Base-by-base conservation (phyloP, 1,140 invertebrate species). In the Heliconius nattereri region DNA sequence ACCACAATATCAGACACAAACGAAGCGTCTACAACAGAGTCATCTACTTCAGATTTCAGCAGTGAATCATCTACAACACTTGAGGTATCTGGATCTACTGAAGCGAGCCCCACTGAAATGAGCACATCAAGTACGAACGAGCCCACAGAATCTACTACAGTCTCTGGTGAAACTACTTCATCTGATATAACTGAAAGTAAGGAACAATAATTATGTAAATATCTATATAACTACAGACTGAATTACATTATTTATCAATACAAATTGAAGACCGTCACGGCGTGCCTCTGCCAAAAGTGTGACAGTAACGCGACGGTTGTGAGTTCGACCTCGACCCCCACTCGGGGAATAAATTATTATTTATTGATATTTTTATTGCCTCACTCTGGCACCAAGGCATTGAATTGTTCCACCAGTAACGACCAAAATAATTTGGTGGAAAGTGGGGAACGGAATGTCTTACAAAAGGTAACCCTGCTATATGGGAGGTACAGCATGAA, bases 81-180 rank as follows among this genome's bases (percentile, higher is more conserved):
- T 66, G 60, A 66, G 13, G 13, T 2, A 72, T 40, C 60, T 45
- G 78, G 60, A 72, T 78, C 72, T 9, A 75, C 23, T 7, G 75
- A 71, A 32, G 3, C 35, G 8, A 54, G 72, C 23, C 71, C 45
- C 1, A 81, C 80, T 45, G 80, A 81, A 40, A 71, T 32, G 2
- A 74, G 45, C n/a, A 70, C 57, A 32, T 70, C 29, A 71, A 60
- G 78, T 57, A 74, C 78, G 7, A 66, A n/a, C 26, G 60, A 66
- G 29, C 60, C n/a, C n/a, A 26, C 74, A 26, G 79, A 78, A 74
- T 54, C 45, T 66, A 75, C 54, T 23, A 26, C 75, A 70, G 75
- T 26, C 11, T 66, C 29, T 20, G 29, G 40, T 45, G 54, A 60
- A 60, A 52, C 60, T 3, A 37, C n/a, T 7, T 54, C 79, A 57